Conservation (phyloP, 2,113 vertebrate genomes). For the Callipepla squamata region DNA sequence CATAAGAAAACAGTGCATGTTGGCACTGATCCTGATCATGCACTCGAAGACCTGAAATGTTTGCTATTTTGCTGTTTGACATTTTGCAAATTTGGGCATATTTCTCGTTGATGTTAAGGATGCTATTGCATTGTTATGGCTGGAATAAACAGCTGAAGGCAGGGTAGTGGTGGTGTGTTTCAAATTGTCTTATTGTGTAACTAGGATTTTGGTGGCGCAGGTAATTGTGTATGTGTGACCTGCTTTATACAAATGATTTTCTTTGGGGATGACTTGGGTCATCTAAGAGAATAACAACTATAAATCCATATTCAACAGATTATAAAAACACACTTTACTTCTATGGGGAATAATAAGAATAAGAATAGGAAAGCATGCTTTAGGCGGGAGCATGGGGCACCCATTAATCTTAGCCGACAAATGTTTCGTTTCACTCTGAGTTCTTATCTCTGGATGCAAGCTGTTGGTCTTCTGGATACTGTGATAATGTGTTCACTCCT, state of each 20-base stretch:
- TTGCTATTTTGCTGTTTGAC: background rate
- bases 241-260: background rate
- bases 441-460: background rate
- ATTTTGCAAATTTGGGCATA: background rate
- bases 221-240: background rate
- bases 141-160: background rate
- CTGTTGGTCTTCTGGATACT: background rate
- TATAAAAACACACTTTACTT: background rate
- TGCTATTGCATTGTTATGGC: fast-evolving
- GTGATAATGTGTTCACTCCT: background rate
- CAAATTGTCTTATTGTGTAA: background rate
- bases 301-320: background rate
- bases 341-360: background rate
- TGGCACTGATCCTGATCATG: fast-evolving
- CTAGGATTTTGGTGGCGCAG: background rate
- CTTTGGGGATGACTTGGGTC: background rate
- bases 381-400: background rate
- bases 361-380: background rate
- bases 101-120: background rate
- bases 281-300: background rate
- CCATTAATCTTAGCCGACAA: background rate
- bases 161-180: background rate
- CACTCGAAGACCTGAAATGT: background rate
- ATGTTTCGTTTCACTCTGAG: background rate
- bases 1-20: background rate